Base-by-base conservation (phyloP, 2,113 vertebrate species). In the Campylomormyrus tamandua region DNA sequence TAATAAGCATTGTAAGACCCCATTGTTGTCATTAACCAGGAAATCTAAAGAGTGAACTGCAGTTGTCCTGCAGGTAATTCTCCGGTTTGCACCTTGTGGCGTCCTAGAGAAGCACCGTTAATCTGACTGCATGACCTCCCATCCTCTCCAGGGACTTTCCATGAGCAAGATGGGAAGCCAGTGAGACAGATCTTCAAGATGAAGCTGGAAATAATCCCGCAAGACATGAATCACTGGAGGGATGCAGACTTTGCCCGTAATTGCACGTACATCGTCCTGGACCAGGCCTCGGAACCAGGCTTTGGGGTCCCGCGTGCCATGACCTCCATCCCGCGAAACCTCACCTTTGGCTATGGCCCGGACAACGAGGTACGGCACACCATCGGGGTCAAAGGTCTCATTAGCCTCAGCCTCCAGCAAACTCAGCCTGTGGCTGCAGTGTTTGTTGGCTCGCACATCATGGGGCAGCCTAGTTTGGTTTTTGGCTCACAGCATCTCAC, bases 201-300 rank as follows among this genome's bases (percentile, higher is more conserved):
- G 95, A 96, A 95, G 92, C 91, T 93, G 87, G 94, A 96, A 39
- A 92, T 89, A 62, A 77, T 89, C 19, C 39, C 90, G 1, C 92
- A 89, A 66, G 94, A 95, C 92, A 93, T 94, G 92, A 94, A 91
- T 1, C 31, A 91, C 2, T 96, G 96, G 96, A 91, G 91, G 87
- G 96, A 96, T 91, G 70, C 92, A 62, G 95, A 96, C 90, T 96
- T 96, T 5, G 94, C 94, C 49, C 91, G 94, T 45, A 95, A 93
- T 92, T 95, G 95, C 93, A 96, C 95, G 84, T 95, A 96, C 93
- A 95, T 96, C 4, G 95, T 96, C 13, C 95, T 93, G 0, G 95
- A 96, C 92, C 96, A 96, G 91, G 91, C 92, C 24, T 92, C 93
- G 0, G 95, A 95, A 70, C 94, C 94, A 2, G 92, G 90, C 42